Conservation (phyloP, 2,888 invertebrate species). For the Plebejus anna region DNA sequence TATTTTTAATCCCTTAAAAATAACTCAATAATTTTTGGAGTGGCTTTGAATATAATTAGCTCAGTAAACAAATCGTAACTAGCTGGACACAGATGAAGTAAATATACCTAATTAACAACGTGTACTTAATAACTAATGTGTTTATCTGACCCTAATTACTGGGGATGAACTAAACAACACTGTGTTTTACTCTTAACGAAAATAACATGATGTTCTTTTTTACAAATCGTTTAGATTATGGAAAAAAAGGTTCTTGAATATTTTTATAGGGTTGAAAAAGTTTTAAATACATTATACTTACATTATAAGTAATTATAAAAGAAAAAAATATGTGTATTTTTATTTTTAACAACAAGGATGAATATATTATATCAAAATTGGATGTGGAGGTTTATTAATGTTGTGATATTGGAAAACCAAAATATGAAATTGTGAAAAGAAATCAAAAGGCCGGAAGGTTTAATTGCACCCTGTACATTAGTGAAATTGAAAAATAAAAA, state of each 20-base stretch:
- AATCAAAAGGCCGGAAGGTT: too few relatives aligned
- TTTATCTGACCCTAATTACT: slow-evolving; percentile 17
- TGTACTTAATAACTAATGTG: neutral
- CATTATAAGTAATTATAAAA: too few relatives aligned
- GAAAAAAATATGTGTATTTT: too few relatives aligned
- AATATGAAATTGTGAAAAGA: too few relatives aligned
- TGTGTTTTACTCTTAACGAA: neutral
- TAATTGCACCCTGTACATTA: neutral
- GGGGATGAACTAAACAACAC: neutral
- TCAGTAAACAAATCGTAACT: neutral
- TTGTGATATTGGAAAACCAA: too few relatives aligned
- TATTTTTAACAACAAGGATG: too few relatives aligned
- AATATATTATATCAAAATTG: too few relatives aligned
- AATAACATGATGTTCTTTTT: neutral
- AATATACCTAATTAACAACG: neutral
- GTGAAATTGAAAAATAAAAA: neutral
- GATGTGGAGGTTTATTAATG: too few relatives aligned
- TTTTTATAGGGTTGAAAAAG: neutral
- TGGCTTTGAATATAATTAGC: neutral
- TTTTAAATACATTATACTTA: neutral
- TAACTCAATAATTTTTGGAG: neutral
- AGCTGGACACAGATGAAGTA: neutral
- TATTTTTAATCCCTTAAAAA: neutral
- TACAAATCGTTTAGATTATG: neutral
- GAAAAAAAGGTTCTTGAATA: neutral